Evolutionary conservation across 2,113 vertebrate species (phyloP).

Genomic region (Callospermophilus lateralis): DNA sequence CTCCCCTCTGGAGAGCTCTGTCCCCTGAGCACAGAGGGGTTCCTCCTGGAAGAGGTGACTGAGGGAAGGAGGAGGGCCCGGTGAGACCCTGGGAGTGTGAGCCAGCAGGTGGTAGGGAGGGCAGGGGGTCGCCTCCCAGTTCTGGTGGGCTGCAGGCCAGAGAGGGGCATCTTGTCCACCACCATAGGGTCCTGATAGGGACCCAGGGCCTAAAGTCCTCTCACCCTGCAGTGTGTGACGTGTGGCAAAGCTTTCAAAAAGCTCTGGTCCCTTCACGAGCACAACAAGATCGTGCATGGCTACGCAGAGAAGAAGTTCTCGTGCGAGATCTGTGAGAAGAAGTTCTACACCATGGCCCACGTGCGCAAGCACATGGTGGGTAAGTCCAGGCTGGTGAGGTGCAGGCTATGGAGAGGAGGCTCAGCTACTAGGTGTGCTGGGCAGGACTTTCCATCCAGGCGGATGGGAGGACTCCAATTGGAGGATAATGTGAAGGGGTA

Average conservation of each 20-base stretch:
- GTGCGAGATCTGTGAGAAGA: conserved; percentile 98
- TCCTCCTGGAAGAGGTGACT: not conserved
- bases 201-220: not conserved
- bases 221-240: conserved; percentile 91
- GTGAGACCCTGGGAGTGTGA: not conserved
- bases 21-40: not conserved
- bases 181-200: not conserved
- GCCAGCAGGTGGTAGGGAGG: no score
- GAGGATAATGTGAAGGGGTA: not conserved
- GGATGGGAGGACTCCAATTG: not conserved
- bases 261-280: conserved; percentile 96
- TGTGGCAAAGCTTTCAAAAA: conserved; percentile 98
- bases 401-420: not conserved
- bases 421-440: not conserved
- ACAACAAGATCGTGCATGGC: conserved; percentile 97
- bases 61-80: not conserved
- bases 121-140: not conserved
- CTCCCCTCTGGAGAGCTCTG: not conserved
- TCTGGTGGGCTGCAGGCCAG: not conserved
- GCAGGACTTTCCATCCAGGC: not conserved
- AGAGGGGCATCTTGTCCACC: not conserved
- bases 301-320: conserved; percentile 97
- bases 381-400: conserved; percentile 86
- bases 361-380: conserved; percentile 99
- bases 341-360: conserved; percentile 98